A percentile compares a stretch with the other conserved stretches of the same genome.
Evolutionary conservation across 92 coral and sea anemone genomes (phyloP).

Genomic region (Muricea muricata): DNA sequence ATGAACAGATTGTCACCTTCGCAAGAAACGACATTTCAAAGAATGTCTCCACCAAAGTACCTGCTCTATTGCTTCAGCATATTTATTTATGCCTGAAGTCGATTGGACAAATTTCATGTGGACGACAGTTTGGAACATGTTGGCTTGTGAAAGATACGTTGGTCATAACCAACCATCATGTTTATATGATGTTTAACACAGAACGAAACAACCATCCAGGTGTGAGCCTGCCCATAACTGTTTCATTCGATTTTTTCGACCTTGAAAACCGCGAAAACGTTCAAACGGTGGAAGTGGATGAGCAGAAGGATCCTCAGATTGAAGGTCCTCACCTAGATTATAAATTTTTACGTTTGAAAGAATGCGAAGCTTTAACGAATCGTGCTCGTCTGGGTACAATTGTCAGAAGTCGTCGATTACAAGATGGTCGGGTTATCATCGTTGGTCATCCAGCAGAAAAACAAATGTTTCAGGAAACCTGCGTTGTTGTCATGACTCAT

Average conservation of each 20-base stretch:
- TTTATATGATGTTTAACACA: background rate
- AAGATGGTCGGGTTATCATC: background rate
- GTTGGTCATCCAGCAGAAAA: conserved; percentile 1
- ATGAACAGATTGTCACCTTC: background rate
- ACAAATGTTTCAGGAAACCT: conserved; percentile 1
- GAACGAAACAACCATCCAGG: background rate
- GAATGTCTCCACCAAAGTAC: background rate
- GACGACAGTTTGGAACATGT: background rate
- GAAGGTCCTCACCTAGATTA: background rate
- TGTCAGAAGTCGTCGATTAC: background rate
- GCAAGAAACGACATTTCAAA: background rate
- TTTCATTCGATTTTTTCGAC: background rate
- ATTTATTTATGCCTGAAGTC: background rate
- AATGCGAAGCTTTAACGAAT: background rate
- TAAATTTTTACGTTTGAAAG: background rate
- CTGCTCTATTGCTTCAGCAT: background rate
- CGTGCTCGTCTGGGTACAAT: background rate
- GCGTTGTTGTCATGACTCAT: background rate
- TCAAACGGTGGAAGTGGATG: background rate
- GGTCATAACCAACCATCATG: conserved; percentile 2
- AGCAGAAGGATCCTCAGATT: background rate
- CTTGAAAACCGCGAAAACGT: background rate
- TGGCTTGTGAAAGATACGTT: background rate
- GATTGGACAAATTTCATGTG: background rate
- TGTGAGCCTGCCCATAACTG: background rate